Evolutionary conservation across 2,113 vertebrate species (phyloP), one percentile per base, ranked within the genome.

Genomic region (Eretmochelys imbricata): DNA sequence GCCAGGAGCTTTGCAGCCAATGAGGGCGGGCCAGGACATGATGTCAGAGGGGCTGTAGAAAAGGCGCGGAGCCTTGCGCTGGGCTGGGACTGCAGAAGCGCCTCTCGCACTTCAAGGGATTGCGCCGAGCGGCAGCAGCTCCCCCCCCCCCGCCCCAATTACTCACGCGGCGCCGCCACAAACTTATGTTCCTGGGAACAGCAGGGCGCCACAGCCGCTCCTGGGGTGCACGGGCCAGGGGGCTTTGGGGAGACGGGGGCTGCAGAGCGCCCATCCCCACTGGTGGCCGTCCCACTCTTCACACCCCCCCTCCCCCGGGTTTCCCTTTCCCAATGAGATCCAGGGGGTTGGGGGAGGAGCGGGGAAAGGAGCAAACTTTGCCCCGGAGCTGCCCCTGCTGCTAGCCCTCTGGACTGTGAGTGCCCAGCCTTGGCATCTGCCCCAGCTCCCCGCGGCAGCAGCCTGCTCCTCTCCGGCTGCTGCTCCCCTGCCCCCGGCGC

Each of bases 31-130:
- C 97, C 98, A 98, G 98, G 98, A 98, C 97, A 98, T 99, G 99
- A 99, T 99, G 99, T 99, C 98, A 98, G 97, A 97, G 98, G 98
- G 98, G 98, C 98, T 98, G 98, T 99, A 99, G 99, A 99, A 99
- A 99, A 99, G 99, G 99, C 99, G 99, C 99, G 98, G 98, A 98
- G 98, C 97, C 98, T 98, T 96, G 98, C 98, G 97, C 98, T 97
- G 98, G 98, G 96, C 98, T 97, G 97, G 98, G 98, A 99, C 98
- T 98, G 98, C 98, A 98, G 99, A 98, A 97, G 98, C 98, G 96
- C 96, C 94, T 97, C 98, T 97, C 97, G 94, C 95, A 97, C 96
- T 97, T 98, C 97, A 94, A 97, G 98, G 98, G 98, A 87, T 98
- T 98, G 98, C 98, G 98, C 98, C 98, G 98, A 98, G 98, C 98